These are phyloP conservation scores for Daphoenositta chrysoptera DNA, from an alignment of 2,113 vertebrate species.

Conservation along the genomic window DNA sequence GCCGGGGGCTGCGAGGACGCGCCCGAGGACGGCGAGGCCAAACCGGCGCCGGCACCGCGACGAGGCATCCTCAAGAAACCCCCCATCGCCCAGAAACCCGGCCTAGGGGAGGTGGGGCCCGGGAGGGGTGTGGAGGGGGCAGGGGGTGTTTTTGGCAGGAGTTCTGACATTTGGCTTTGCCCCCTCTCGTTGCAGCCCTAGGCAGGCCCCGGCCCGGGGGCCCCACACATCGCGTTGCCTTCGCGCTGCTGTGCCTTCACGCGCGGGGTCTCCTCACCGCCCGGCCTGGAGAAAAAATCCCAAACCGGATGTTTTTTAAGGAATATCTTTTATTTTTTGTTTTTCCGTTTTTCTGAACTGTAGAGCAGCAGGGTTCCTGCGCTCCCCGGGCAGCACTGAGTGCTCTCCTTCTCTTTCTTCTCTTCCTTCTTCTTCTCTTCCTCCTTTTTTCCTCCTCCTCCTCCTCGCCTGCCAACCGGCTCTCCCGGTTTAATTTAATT, in stretches of 20 bases:
- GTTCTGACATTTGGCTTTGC: fast-evolving
- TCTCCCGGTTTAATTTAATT: slow-evolving; percentile 34
- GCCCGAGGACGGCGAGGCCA: not conserved
- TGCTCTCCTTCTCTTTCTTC: not conserved
- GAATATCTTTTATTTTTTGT: not conserved
- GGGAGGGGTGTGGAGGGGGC: fast-evolving
- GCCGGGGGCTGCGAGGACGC: slow-evolving; percentile 62
- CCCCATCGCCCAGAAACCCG: slow-evolving; percentile 84
- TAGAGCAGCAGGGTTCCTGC: not conserved
- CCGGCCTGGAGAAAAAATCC: not conserved
- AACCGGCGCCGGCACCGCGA: not conserved
- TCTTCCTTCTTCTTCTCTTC: fast-evolving
- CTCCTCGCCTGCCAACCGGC: not conserved
- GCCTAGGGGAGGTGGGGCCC: slow-evolving; percentile 38
- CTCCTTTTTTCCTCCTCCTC: not conserved
- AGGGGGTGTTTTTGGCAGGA: fast-evolving
- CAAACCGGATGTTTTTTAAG: not conserved
- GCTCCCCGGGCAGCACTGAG: fast-evolving
- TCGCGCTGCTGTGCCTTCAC: slow-evolving; percentile 22
- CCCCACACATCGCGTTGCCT: not conserved
- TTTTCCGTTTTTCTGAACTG: not conserved
- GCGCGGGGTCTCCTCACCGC: not conserved
- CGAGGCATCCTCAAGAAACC: slow-evolving; percentile 83
- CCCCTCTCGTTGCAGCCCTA: slow-evolving; percentile 3
- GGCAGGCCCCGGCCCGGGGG: not conserved